Percentiles rank a stretch among this genome's conserved stretches.
These are phyloP conservation scores for Solea senegalensis DNA, from an alignment of 2,113 vertebrate species.

Conservation along the genomic window DNA sequence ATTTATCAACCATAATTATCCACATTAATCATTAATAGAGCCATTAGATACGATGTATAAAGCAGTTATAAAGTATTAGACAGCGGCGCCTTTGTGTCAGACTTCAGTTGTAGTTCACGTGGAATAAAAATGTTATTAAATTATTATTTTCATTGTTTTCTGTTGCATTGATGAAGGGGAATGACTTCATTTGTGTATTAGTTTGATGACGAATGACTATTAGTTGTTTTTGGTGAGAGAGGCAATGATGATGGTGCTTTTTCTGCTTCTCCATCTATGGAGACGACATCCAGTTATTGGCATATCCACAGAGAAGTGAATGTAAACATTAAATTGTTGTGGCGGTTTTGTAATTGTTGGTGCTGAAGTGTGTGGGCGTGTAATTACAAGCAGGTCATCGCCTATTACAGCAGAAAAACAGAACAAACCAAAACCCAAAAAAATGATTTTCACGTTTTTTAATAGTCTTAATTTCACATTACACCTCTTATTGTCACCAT, in stretches of 20 bases:
- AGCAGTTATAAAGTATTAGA: background rate
- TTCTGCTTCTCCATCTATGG: background rate
- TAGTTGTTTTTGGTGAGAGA: background rate
- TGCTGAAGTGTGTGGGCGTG: background rate
- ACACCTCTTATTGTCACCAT: background rate
- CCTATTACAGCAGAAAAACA: background rate
- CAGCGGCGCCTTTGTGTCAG: background rate
- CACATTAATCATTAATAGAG: too few relatives aligned
- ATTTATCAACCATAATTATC: background rate
- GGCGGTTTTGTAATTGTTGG: background rate
- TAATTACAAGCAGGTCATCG: background rate
- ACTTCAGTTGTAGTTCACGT: background rate
- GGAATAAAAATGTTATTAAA: background rate
- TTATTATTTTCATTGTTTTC: background rate
- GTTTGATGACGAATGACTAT: constrained; percentile 6
- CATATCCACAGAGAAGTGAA: constrained; percentile 9
- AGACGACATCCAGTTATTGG: constrained; percentile 3
- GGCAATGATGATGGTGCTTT: constrained; percentile 7
- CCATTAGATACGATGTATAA: background rate
- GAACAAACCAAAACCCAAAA: background rate
- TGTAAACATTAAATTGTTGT: constrained; percentile 5
- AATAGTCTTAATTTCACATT: constrained; percentile 21
- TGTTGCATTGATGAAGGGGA: background rate
- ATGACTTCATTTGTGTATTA: background rate
- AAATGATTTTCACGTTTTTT: constrained; percentile 9